Base-by-base conservation (phyloP, 2,888 invertebrate species). In the Dorcus hopei region DNA sequence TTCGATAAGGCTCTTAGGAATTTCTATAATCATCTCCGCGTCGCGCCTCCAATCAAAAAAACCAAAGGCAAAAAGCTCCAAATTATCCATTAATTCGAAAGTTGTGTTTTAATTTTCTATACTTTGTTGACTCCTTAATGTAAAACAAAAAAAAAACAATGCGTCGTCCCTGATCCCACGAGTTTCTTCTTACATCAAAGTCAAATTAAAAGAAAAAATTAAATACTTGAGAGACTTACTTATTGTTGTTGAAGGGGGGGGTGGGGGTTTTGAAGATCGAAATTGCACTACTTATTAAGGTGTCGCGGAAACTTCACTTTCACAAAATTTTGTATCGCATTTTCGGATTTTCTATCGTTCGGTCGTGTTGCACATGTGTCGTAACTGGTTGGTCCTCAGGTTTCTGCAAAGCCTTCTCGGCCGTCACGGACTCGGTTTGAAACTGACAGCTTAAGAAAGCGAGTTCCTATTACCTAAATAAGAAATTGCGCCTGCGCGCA, bases 361-460 rank as follows among this genome's bases (percentile, higher is more conserved):
- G 53, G 9, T 49, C 48, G 49, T 52, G 47, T 53, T 42, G 41
- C 58, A 49, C 58, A 58, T 58, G 19, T 48, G 38, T 38, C 55
- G 55, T 38, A 33, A 54, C 41, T 14, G 40, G 51, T 19, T 49
- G 19, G 38, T 40, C 23, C 16, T 49, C 23, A 38, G 9, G 14
- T 49, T 38, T 49, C 19, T 49, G 16, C 19, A 19, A 7, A 45
- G 57, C 54, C 47, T 45, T 48, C 52, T 48, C 51, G 47, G 56
- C 58, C 43, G 48, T 57, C 51, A 59, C 58, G 63, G 63, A 65
- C 64, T 70, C 66, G 69, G 70, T 65, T 67, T 70, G 70, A 69
- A 71, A 72, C 73, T 73, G 71, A 70, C 69, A 71, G 64, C 64
- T 61, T 57, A 68, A 69, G 69, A 70, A 70, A 66, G 67, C 67